phyloP scores from a whole-genome alignment of 1,140 invertebrate genomes.

The Formica selysi region DNA sequence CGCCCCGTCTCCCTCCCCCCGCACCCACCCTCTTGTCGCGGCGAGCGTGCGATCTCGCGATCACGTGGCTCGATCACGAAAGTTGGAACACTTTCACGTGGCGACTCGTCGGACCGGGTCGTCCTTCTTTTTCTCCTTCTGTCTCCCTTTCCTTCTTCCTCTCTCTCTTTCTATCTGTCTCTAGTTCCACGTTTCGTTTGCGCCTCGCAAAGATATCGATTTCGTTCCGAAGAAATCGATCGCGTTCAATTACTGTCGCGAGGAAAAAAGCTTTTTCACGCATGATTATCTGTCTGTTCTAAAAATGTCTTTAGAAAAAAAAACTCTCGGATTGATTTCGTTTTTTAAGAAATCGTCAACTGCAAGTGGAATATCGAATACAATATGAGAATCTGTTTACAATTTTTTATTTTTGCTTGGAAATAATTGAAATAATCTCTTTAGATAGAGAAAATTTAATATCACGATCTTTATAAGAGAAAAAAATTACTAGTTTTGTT shows the following conservation, averaged over 20 bases:
- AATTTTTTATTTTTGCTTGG: no score
- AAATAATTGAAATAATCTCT: neutral
- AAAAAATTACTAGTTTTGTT: neutral
- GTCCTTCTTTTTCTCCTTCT: slow-evolving; percentile 30
- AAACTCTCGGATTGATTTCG: neutral
- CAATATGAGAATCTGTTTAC: no score
- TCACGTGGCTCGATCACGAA: slow-evolving; percentile 76
- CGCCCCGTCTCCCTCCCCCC: neutral
- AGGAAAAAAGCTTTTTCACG: neutral
- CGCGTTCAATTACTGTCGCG: neutral
- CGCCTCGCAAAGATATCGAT: slow-evolving; percentile 18
- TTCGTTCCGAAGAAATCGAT: slow-evolving; percentile 16
- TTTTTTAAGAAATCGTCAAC: neutral
- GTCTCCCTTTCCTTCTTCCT: neutral
- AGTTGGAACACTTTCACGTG: slow-evolving; percentile 81
- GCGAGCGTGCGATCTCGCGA: slow-evolving; percentile 50
- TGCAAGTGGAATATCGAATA: no score
- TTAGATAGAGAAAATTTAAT: neutral
- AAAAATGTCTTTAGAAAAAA: neutral
- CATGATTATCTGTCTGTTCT: neutral
- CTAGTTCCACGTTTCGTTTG: neutral
- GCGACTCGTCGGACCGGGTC: slow-evolving; percentile 76
- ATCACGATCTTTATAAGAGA: neutral
- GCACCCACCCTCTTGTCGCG: slow-evolving; percentile 60
- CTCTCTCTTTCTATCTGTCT: neutral